phyloP scores from a whole-genome alignment of 2,888 invertebrate genomes.

The Lamproptera curius region DNA sequence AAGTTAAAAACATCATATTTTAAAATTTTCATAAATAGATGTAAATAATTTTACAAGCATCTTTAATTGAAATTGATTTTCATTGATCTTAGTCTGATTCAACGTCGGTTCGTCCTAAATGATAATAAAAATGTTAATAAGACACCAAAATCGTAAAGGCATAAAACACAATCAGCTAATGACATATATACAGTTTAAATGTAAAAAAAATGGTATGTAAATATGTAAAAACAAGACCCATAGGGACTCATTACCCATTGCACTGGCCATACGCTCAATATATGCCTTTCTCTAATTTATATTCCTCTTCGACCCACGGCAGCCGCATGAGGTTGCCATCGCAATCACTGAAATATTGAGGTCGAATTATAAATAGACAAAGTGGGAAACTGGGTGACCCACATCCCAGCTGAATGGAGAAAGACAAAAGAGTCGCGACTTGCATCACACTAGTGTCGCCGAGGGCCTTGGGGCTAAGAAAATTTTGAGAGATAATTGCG shows the following conservation, averaged over 20 bases:
- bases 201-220: not conserved
- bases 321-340: not conserved
- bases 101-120: too few species aligned
- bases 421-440: not conserved
- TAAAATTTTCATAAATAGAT: too few species aligned
- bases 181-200: too few species aligned
- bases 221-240: not conserved
- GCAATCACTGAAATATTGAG: slow-evolving; percentile 1
- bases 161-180: too few species aligned
- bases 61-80: too few species aligned
- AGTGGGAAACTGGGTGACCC: slow-evolving; percentile 4
- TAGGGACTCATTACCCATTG: not conserved
- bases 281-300: slow-evolving; percentile 3
- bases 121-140: not conserved
- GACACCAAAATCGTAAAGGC: not conserved
- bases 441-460: not conserved
- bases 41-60: too few species aligned
- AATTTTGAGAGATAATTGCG: too few species aligned
- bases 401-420: not conserved
- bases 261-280: not conserved
- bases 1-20: too few species aligned
- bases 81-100: too few species aligned
- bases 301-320: not conserved
- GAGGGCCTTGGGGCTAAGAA: too few species aligned
- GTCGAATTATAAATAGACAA: slow-evolving; percentile 14